These are phyloP conservation scores for Apamea epomidion DNA, from an alignment of 2,888 invertebrate species.

Conservation along the genomic window DNA sequence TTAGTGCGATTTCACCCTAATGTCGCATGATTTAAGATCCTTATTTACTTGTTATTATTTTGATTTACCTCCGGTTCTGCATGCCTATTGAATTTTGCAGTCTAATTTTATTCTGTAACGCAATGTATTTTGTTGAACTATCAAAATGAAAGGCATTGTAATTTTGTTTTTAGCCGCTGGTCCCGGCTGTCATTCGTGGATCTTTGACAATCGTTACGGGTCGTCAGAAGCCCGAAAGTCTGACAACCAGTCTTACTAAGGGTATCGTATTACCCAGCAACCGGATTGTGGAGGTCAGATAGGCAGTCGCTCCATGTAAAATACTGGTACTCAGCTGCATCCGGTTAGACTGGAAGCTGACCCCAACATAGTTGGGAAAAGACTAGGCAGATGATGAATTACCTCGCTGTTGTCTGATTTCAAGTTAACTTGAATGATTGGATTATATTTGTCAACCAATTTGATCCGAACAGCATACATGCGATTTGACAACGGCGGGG, in stretches of 20 bases:
- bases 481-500: background rate
- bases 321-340: too few species aligned
- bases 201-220: background rate
- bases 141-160: background rate
- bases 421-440: too few species aligned
- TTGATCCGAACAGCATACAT: background rate
- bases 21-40: conserved; percentile 7
- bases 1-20: background rate
- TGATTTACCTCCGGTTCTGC: background rate
- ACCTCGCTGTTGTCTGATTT: too few species aligned
- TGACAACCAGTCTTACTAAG: too few species aligned
- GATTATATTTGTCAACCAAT: too few species aligned
- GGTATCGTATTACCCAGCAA: too few species aligned
- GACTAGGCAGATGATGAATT: too few species aligned
- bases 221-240: background rate
- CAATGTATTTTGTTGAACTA: background rate
- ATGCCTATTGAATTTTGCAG: background rate
- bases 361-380: too few species aligned
- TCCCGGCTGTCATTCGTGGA: too few species aligned
- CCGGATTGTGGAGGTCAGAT: too few species aligned
- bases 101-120: background rate
- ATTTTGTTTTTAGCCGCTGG: background rate
- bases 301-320: too few species aligned
- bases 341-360: too few species aligned
- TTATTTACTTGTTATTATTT: background rate